Conservation (phyloP, 2,888 invertebrate species). For the Ophion costatus region DNA sequence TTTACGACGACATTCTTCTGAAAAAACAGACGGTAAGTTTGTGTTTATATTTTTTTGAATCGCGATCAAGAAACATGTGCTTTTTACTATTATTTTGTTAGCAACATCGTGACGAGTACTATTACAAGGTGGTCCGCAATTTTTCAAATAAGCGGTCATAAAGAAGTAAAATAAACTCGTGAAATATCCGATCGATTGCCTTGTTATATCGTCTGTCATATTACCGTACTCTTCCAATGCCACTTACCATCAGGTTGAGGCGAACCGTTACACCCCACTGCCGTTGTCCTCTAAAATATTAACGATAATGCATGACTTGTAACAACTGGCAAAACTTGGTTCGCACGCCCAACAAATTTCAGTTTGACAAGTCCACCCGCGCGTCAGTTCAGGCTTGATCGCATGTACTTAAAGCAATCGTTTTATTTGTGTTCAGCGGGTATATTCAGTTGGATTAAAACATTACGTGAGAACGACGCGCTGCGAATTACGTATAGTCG, state of each 20-base stretch:
- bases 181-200: neutral
- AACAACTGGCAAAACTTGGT: neutral
- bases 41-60: neutral
- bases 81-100: no score
- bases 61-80: neutral
- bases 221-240: neutral
- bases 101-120: no score
- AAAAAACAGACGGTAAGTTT: no score
- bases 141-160: neutral
- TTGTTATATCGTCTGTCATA: neutral
- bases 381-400: neutral
- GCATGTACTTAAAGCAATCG: neutral
- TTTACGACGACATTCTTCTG: no score
- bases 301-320: neutral
- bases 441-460: neutral
- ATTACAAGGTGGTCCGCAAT: neutral
- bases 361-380: neutral
- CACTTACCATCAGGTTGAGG: neutral
- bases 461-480: neutral
- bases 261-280: neutral
- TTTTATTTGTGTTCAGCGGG: neutral
- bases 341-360: no score
- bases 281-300: neutral
- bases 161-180: neutral
- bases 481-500: no score